Base-by-base conservation (phyloP, 2,888 invertebrate genomes). In the Melolontha melolontha region DNA sequence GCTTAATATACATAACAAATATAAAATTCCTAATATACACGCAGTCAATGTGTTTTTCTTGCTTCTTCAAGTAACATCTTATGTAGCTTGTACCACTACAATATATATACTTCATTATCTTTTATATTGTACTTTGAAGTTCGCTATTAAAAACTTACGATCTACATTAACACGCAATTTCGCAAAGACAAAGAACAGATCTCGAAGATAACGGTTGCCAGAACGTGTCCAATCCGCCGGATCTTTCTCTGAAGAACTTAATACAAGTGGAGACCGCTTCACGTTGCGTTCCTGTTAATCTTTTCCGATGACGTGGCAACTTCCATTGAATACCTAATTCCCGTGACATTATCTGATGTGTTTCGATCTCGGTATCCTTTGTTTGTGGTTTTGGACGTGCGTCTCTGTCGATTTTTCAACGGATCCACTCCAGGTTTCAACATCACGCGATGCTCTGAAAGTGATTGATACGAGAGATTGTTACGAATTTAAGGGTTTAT, bases 271-370 rank as follows among this genome's bases (percentile, higher is more conserved):
- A 44, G 47, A 44, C 29, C 29, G 59, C 47, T 34, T 10, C 34
- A 6, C 34, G 47, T 59, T 59, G 59, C 34, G 34, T 12, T 14
- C 29, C 34, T 59, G 59, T 59, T 59, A 59, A 59, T 59, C 59
- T 59, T 59, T 59, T 59, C 34, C 44, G 44, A 59, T 59, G 59
- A 59, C 59, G 59, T 8, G 29, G 59, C 59, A 47, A 59, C 47
- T 59, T 59, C 44, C 29, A 47, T 59, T 59, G 59, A 59, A 47
- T 34, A 47, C 59, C 34, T 59, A 59, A 59, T 59, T 59, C 16
- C 59, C 59, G 34, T 59, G 59, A 59, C 59, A 29, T 59, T 59
- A 59, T 59, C 59, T 47, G 59, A 59, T 59, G 44, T 59, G 59
- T 59, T 59, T 59, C 59, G 47, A 59, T 47, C 59, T 59, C 29